phyloP scores from a whole-genome alignment of 2,797 vertebrate species.

The Natrix natrix region DNA sequence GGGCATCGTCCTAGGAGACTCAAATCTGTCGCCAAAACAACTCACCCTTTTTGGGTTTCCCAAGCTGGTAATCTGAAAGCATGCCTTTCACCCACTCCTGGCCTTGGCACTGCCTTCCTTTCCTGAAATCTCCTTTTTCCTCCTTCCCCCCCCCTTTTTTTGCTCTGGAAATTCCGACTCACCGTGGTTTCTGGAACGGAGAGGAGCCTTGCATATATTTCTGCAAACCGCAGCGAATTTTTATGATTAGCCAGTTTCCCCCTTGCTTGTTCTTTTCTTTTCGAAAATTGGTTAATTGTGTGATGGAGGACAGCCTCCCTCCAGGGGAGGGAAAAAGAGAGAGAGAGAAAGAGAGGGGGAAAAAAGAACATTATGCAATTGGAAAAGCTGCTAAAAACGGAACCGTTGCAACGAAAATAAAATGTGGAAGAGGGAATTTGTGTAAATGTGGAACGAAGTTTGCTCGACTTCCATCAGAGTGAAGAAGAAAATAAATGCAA shows the following conservation, averaged over 20 bases:
- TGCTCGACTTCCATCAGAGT: too few species aligned
- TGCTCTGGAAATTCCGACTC: constrained; percentile 28
- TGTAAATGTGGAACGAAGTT: too few species aligned
- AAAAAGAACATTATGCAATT: not conserved
- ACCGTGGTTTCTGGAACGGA: constrained; percentile 48
- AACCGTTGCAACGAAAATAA: too few species aligned
- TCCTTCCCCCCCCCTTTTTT: not conserved
- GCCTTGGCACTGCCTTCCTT: not conserved
- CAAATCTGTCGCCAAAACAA: not conserved
- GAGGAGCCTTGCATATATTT: constrained; percentile 26
- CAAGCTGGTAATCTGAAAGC: not conserved
- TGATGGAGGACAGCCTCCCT: not conserved
- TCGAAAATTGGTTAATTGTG: not conserved
- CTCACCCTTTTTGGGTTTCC: not conserved
- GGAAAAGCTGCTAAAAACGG: not conserved
- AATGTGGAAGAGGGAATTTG: too few species aligned
- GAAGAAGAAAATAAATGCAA: too few species aligned
- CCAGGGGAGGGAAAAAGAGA: not conserved
- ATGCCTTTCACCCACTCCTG: not conserved
- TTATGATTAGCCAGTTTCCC: constrained; percentile 44
- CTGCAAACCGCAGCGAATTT: constrained; percentile 34
- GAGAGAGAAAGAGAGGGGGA: not conserved
- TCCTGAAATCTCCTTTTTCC: not conserved
- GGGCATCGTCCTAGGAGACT: not conserved
- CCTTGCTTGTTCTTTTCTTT: not conserved